A percentile compares a stretch with the other conserved stretches of the same genome.
Evolutionary conservation across 2,888 invertebrate species (phyloP).

Genomic region (Apotomis turbidana): DNA sequence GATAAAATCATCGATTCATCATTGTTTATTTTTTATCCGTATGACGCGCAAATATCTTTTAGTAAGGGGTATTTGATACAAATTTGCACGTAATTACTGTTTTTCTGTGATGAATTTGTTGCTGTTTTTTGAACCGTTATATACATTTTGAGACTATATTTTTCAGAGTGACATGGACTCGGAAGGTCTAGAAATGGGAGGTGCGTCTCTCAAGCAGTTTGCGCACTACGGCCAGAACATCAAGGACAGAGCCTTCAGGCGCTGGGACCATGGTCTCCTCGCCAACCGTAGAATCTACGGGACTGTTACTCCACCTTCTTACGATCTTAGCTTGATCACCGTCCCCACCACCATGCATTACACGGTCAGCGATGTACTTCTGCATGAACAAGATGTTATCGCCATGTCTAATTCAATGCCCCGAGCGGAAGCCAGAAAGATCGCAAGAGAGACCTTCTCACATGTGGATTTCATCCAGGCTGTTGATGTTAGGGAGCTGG

Average conservation of each 20-base stretch:
- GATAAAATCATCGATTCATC: not conserved
- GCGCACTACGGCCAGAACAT: constrained; percentile 55
- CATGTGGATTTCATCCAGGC: constrained; percentile 48
- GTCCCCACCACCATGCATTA: constrained; percentile 50
- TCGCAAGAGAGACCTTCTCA: constrained; percentile 47
- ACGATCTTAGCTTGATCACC: constrained; percentile 47
- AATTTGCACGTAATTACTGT: too few relatives aligned
- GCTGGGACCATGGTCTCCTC: constrained; percentile 47
- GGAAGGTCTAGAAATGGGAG: constrained; percentile 35
- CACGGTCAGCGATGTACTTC: constrained; percentile 46
- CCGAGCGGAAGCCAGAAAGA: constrained; percentile 44
- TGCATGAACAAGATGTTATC: constrained; percentile 48
- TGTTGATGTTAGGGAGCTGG: constrained; percentile 45
- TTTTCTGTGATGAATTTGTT: too few relatives aligned
- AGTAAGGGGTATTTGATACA: too few relatives aligned
- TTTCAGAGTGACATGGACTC: constrained; percentile 17
- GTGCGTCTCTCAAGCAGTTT: constrained; percentile 50
- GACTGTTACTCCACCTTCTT: constrained; percentile 36
- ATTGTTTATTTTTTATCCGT: not conserved
- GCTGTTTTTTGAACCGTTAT: too few relatives aligned
- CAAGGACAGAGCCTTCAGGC: constrained; percentile 46
- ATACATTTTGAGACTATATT: not conserved
- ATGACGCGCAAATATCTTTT: not conserved
- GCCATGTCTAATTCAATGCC: constrained; percentile 48
- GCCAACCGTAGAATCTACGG: constrained; percentile 47